Percentiles rank a stretch among this genome's conserved stretches.
Conservation (phyloP, 2,888 invertebrate species). For the Vanessa cardui region DNA sequence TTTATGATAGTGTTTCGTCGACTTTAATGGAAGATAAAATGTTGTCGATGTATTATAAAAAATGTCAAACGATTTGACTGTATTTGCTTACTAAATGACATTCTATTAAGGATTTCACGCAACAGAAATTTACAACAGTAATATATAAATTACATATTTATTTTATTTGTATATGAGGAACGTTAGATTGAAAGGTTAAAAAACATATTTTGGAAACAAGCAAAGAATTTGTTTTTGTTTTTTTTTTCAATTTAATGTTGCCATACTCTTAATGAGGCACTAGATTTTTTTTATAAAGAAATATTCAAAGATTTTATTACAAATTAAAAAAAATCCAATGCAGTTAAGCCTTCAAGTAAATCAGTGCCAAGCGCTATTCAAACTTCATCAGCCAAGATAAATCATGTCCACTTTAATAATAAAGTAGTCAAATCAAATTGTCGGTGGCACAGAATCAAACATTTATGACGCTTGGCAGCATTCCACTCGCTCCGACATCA, state of each 20-base stretch:
- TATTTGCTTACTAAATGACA: conserved; percentile 28
- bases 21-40: conserved; percentile 44
- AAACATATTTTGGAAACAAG: too few relatives aligned
- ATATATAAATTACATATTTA: too few relatives aligned
- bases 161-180: too few relatives aligned
- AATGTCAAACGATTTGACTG: conserved; percentile 31
- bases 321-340: not conserved
- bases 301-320: not conserved
- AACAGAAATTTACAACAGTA: too few relatives aligned
- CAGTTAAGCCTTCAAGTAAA: conserved; percentile 11
- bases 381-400: conserved; percentile 29
- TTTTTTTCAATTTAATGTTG: not conserved
- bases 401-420: conserved; percentile 42
- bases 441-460: conserved; percentile 55
- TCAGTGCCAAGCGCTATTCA: conserved; percentile 15
- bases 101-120: not conserved
- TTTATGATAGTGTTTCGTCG: conserved; percentile 47
- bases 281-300: not conserved
- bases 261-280: not conserved
- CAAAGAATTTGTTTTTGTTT: too few relatives aligned
- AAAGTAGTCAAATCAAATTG: conserved; percentile 51
- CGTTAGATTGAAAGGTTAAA: too few relatives aligned
- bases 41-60: conserved; percentile 45
- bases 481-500: conserved; percentile 47
- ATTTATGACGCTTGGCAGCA: conserved; percentile 60